Evolutionary conservation across 2,113 vertebrate species (phyloP).

Genomic region (Bos taurus): ARS-UCD2.0 NC_037345.1:42762001-42762500

Average conservation of each 20-base stretch:
- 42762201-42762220: rapidly evolving
- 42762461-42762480: rapidly evolving
- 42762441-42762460: background rate
- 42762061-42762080: background rate
- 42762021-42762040: background rate
- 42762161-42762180: rapidly evolving
- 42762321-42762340: rapidly evolving
- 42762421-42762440: no score
- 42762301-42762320: rapidly evolving
- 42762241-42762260: background rate
- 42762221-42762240: background rate
- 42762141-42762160: background rate
- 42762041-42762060: background rate
- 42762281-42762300: rapidly evolving
- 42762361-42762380: background rate
- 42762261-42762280: no score
- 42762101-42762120: background rate
- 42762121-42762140: background rate
- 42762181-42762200: rapidly evolving
- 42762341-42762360: background rate
- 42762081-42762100: background rate
- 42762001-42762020: rapidly evolving
- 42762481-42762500: background rate
- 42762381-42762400: background rate
- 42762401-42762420: background rate